Evolutionary conservation across 2,888 invertebrate species (phyloP).

Genomic region (Trichacis sp.): DNA sequence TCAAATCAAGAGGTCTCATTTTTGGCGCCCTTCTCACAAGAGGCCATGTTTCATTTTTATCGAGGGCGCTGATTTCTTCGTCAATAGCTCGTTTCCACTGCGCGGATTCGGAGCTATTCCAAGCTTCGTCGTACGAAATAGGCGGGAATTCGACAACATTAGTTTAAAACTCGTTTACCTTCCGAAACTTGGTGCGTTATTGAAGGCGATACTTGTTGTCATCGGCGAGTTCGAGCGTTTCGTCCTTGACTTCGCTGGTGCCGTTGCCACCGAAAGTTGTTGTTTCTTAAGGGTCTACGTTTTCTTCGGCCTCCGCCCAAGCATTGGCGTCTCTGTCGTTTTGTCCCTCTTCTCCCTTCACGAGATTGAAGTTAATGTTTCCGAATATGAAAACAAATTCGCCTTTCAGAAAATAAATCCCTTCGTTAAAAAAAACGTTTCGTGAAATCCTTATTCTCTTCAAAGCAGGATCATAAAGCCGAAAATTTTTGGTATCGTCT

Average conservation of each 20-base stretch:
- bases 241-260: too few relatives aligned
- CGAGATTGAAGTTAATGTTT: too few relatives aligned
- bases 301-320: too few relatives aligned
- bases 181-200: too few relatives aligned
- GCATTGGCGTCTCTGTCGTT: background rate
- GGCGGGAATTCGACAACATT: background rate
- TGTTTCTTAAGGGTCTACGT: too few relatives aligned
- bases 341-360: background rate
- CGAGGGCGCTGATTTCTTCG: too few relatives aligned
- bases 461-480: slow-evolving; percentile 16
- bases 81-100: slow-evolving; percentile 14
- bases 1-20: slow-evolving; percentile 18
- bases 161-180: too few relatives aligned
- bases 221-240: too few relatives aligned
- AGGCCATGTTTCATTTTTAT: slow-evolving; percentile 6
- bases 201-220: too few relatives aligned
- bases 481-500: slow-evolving; percentile 18
- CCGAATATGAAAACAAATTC: too few relatives aligned
- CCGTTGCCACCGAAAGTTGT: too few relatives aligned
- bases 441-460: slow-evolving; percentile 17
- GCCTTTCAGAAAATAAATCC: too few relatives aligned
- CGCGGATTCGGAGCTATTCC: background rate
- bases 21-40: background rate
- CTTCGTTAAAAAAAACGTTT: slow-evolving; percentile 16
- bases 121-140: slow-evolving; percentile 11